Evolutionary conservation across 1,140 invertebrate genomes (phyloP).

Genomic region (Melanaphis sacchari): DNA sequence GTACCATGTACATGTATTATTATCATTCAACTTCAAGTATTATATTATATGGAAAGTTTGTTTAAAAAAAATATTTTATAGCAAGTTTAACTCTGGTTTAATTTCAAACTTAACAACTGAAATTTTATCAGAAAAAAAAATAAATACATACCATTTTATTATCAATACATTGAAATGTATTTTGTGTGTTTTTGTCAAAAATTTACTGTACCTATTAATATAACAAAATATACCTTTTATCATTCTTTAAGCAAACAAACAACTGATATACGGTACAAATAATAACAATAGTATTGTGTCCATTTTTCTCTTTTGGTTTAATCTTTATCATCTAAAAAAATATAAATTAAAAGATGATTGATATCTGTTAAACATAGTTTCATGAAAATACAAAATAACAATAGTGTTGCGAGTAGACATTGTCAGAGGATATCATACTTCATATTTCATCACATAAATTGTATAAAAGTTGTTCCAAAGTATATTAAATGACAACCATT

Average conservation of each 20-base stretch:
- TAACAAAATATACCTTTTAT: background rate
- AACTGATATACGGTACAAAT: background rate
- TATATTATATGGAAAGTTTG: background rate
- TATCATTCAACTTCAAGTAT: too few relatives aligned
- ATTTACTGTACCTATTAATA: too few relatives aligned
- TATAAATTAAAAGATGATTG: background rate
- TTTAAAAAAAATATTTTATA: background rate
- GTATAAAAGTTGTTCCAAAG: background rate
- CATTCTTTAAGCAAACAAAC: background rate
- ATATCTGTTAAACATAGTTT: constrained; percentile 15
- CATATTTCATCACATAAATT: constrained; percentile 13
- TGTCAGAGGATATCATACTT: constrained; percentile 12
- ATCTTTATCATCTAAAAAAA: background rate
- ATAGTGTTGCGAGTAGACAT: constrained; percentile 14
- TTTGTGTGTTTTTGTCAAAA: background rate
- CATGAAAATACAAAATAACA: constrained; percentile 8
- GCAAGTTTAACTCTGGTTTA: background rate
- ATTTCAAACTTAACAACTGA: background rate
- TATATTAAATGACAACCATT: background rate
- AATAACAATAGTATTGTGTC: background rate
- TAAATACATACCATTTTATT: too few relatives aligned
- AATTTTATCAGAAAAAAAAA: background rate
- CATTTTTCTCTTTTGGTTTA: background rate
- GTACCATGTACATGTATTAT: too few relatives aligned
- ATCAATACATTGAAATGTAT: background rate